Conservation (phyloP, 2,113 vertebrate species). For the Tupaia chinensis region DNA sequence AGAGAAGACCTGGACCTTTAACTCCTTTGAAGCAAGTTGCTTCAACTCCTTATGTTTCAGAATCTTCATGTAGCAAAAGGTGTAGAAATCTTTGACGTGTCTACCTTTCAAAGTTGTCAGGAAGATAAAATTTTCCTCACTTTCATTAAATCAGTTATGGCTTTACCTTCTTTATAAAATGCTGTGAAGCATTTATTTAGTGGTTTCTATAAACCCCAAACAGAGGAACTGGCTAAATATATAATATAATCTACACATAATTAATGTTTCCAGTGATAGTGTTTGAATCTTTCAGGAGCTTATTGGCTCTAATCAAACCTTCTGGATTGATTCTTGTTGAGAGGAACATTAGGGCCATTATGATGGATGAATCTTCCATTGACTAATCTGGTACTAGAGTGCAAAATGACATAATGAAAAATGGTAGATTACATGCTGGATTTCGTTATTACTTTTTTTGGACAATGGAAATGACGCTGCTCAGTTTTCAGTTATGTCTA, state of each 20-base stretch:
- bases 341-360: conserved; percentile 37
- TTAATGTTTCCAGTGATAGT: conserved; percentile 43
- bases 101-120: not conserved
- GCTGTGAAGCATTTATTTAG: not conserved
- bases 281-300: conserved; percentile 40
- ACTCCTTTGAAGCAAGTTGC: not conserved
- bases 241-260: conserved; percentile 12
- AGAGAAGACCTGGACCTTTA: not conserved
- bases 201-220: not conserved
- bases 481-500: conserved; percentile 68
- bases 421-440: conserved; percentile 31
- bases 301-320: conserved; percentile 28
- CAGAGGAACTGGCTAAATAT: not conserved
- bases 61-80: conserved; percentile 17
- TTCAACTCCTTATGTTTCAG: not conserved
- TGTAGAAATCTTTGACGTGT: not conserved
- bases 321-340: conserved; percentile 31
- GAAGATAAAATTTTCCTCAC: not conserved
- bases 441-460: conserved; percentile 64
- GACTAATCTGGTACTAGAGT: conserved; percentile 50
- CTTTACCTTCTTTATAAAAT: conserved; percentile 24
- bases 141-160: not conserved
- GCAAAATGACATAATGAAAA: conserved; percentile 63
- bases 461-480: conserved; percentile 62
- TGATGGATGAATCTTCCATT: conserved; percentile 51